These are phyloP conservation scores for Agapostemon virescens DNA, from an alignment of 2,888 invertebrate genomes.

Conservation along the genomic window DNA sequence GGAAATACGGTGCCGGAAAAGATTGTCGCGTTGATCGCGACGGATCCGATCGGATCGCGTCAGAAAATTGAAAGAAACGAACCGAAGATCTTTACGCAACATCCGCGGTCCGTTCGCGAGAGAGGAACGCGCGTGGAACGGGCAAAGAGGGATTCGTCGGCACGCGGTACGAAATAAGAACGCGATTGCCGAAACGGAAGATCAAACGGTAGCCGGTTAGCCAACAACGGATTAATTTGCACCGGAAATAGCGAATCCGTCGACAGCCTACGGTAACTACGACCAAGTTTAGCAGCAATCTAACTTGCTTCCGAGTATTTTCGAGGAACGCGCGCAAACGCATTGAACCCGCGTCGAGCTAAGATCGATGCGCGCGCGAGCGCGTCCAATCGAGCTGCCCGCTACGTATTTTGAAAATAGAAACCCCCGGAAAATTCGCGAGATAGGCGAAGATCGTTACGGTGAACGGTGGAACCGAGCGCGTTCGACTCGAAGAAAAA, in stretches of 20 bases:
- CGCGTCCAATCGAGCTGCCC: not conserved
- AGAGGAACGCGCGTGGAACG: too few relatives aligned
- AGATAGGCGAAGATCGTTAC: not conserved
- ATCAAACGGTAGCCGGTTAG: not conserved
- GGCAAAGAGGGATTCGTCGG: not conserved
- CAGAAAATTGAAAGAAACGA: not conserved
- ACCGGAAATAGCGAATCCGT: not conserved
- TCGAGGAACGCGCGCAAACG: not conserved
- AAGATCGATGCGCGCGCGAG: not conserved
- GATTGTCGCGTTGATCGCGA: too few relatives aligned
- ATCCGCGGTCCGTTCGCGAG: too few relatives aligned
- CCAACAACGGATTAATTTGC: conserved; percentile 9
- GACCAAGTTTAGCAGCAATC: not conserved
- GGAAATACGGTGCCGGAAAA: not conserved
- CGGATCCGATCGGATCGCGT: not conserved
- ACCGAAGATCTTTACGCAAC: not conserved
- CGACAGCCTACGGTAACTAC: conserved; percentile 2
- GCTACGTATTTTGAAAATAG: not conserved
- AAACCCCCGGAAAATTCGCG: not conserved
- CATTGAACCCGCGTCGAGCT: not conserved
- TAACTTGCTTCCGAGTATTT: conserved; percentile 6
- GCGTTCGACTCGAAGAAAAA: conserved; percentile 1
- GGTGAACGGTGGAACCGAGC: not conserved
- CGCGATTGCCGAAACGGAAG: not conserved
- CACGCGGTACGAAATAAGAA: not conserved